A percentile compares a stretch with the other conserved stretches of the same genome.
Evolutionary conservation across 2,113 vertebrate species (phyloP).

Genomic region (Oreochromis aureus): DNA sequence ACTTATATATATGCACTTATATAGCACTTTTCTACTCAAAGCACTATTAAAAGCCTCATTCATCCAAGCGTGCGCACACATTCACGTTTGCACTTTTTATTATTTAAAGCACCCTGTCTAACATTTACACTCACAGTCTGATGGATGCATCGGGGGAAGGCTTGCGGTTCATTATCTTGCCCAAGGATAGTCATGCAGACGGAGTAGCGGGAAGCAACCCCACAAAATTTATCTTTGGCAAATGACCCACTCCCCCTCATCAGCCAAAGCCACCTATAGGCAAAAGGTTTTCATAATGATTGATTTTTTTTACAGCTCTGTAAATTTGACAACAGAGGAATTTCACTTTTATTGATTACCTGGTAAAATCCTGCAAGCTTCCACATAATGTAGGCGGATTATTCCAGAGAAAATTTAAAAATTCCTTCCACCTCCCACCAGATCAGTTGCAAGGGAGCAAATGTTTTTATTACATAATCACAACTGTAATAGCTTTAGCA

Average conservation of each 20-base stretch:
- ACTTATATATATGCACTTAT: too few species aligned
- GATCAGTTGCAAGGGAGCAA: fast-evolving
- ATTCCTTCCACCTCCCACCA: neutral
- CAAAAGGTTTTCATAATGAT: neutral
- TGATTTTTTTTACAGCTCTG: neutral
- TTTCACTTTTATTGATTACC: neutral
- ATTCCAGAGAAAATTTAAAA: neutral
- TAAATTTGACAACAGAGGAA: neutral
- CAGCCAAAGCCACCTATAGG: neutral
- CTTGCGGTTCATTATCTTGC: too few species aligned
- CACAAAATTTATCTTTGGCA: neutral
- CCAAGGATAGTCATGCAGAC: neutral
- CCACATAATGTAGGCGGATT: too few species aligned
- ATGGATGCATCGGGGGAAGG: too few species aligned
- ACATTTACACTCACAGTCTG: too few species aligned
- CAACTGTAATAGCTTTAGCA: neutral
- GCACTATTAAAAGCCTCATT: too few species aligned
- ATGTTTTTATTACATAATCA: too few species aligned
- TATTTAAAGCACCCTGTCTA: too few species aligned
- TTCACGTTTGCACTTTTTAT: too few species aligned
- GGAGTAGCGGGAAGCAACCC: neutral
- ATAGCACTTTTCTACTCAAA: too few species aligned
- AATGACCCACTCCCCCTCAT: neutral
- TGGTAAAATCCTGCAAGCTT: neutral
- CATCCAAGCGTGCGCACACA: too few species aligned